phyloP scores from a whole-genome alignment of 2,888 invertebrate species.

The Chrysomela aeneicollis region DNA sequence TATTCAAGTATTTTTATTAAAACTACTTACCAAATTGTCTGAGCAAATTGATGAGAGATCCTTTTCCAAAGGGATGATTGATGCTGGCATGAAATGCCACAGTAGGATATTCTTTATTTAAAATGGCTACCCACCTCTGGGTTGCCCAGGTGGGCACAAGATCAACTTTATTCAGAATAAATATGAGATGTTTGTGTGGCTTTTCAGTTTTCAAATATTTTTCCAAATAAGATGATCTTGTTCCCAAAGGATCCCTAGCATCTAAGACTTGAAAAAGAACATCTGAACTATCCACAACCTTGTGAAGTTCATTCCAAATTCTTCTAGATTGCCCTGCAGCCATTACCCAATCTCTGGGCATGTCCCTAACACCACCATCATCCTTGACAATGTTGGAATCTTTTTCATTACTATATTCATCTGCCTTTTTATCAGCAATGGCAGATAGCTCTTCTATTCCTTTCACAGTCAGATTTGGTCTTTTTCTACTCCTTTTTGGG shows the following conservation, averaged over 20 bases:
- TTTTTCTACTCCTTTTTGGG: conserved; percentile 89
- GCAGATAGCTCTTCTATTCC: conserved; percentile 83
- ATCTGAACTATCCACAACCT: conserved; percentile 98
- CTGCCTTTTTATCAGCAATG: conserved; percentile 73
- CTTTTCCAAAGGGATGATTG: conserved; percentile 98
- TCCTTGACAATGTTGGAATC: conserved; percentile 86
- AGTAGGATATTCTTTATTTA: conserved; percentile 96
- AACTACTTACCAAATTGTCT: conserved; percentile 79
- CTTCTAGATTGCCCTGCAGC: conserved; percentile 94
- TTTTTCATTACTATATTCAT: conserved; percentile 81
- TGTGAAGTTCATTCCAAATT: conserved; percentile 99
- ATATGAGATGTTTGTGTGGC: conserved; percentile 95
- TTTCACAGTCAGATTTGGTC: conserved; percentile 79
- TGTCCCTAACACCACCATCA: conserved; percentile 80
- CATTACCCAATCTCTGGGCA: conserved; percentile 93
- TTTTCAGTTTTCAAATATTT: conserved; percentile 94
- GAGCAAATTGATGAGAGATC: conserved; percentile 93
- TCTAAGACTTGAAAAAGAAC: conserved; percentile 95
- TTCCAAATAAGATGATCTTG: conserved; percentile 91
- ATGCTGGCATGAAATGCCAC: conserved; percentile 99
- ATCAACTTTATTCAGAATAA: conserved; percentile 96
- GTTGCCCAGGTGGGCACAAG: conserved; percentile 98
- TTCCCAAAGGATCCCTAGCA: conserved; percentile 97
- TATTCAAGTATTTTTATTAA: too few species aligned
- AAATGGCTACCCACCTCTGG: conserved; percentile 94